Conservation (phyloP, 2,888 invertebrate genomes). For the Macrophya annulata region DNA sequence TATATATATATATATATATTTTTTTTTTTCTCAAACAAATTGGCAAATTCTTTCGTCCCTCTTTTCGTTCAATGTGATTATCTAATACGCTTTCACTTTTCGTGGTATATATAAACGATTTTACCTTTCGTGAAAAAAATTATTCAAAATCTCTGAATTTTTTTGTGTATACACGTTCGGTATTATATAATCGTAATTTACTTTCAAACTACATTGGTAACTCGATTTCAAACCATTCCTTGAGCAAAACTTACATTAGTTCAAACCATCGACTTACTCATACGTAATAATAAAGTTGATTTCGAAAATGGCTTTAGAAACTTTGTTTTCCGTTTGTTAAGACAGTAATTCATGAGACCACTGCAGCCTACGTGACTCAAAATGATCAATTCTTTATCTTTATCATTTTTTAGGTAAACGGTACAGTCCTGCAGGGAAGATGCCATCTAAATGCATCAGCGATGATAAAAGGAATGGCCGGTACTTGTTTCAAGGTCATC, state of each 20-base stretch:
- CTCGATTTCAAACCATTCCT: neutral
- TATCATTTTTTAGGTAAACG: conserved; percentile 88
- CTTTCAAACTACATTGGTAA: neutral
- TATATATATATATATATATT: too few species aligned
- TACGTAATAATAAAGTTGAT: neutral
- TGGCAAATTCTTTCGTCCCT: neutral
- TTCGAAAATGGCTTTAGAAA: neutral
- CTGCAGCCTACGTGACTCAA: neutral
- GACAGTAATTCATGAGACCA: neutral
- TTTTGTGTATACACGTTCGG: neutral
- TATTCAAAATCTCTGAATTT: neutral
- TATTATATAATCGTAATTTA: neutral
- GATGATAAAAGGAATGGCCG: conserved; percentile 94
- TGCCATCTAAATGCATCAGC: conserved; percentile 98
- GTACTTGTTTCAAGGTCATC: conserved; percentile 92
- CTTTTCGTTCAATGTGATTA: neutral
- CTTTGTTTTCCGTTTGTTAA: neutral
- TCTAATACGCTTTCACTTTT: neutral
- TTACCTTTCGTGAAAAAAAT: neutral
- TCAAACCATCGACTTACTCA: too few species aligned
- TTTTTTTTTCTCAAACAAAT: neutral
- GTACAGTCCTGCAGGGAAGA: conserved; percentile 94
- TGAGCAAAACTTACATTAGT: neutral
- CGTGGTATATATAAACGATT: neutral
- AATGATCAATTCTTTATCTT: neutral